Evolutionary conservation across 53 echinoderm and acorn worm genomes (phyloP), one percentile per base, ranked within the genome.

Genomic region (Temnopleurus reevesii): DNA sequence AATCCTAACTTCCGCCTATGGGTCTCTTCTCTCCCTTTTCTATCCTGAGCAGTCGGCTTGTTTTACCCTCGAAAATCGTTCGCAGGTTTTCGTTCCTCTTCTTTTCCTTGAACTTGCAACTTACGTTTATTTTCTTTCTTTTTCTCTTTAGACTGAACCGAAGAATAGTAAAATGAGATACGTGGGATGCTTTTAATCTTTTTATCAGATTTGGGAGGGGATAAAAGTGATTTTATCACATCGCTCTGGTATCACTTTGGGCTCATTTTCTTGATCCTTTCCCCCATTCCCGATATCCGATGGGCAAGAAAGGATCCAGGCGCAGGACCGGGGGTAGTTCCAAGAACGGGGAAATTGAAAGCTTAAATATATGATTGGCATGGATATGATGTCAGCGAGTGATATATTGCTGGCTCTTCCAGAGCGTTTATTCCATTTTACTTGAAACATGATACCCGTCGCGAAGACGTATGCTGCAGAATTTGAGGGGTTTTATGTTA

Each of bases 381-480:
- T 87, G 88, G 88, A 66, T 87, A 87, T 53, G 35, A 2, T 87
- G 88, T 66, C 88, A 51, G 30, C 12, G 51, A 33, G 88, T 87
- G 88, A 87, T 87, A 55, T 64, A 87, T 87, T 63, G 71, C 71
- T 46, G 71, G 71, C 44, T 87, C 65, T 87, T 87, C 88, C 71
- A 15, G 17, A 51, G 53, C 25, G 36, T 66, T 71, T 87, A 46
- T 66, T 33, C 88, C 88, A 87, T 87, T 87, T 87, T 71, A 87
- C 64, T 87, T 45, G 88, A 66, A 87, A 87, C 46, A 28, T 33
- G 88, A 87, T 31, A 87, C 24, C 15, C 31, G 47, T 34, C 47
- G 66, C 88, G 66, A 66, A 87, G 88, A 87, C 71, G 88, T 87
- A 66, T 87, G 88, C 53, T 66, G 88, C 64, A 87, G 51, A 87